Base-by-base conservation (phyloP, 2,113 vertebrate genomes). In the Coptodon bakossiorum region DNA sequence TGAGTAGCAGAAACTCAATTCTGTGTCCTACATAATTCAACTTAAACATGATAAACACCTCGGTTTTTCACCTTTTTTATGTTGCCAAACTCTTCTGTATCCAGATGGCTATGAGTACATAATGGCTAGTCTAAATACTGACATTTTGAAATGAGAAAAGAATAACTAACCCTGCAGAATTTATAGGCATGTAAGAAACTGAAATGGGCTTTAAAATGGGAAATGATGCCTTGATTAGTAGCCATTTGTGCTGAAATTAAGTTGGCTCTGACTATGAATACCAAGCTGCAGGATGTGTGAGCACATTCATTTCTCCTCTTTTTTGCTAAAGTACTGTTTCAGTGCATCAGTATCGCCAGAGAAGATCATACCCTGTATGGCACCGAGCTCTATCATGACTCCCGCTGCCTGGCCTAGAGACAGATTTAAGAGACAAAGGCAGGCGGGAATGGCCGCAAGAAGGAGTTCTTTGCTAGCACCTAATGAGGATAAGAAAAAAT, bases 401-500 rank as follows among this genome's bases (percentile, higher is more conserved):
- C 43, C 86, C n/a, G 52, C 85, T 59, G 91, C 81, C 66, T 90
- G 88, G 84, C 87, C 89, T 50, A 82, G 83, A 93, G 94, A 93
- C 84, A 92, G 90, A 95, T 96, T 96, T 94, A 95, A 88, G 85
- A 93, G 95, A 94, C 91, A 94, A 93, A 91, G 87, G 45, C 80
- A 89, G 89, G 76, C 19, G 83, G 83, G 83, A 50, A 85, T 89
- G 88, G 80, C 86, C 9, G 7, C 36, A 36, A 83, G 63, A 56
- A 7, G 24, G 27, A 57, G 22, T 57, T 88, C 53, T 91, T 88
- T 90, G 86, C 85, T 19, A 17, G 56, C 14, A 45, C 90, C 84
- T 96, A 96, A 96, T 95, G 92, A 95, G 90, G 83, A 90, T 92
- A 88, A 91, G 91, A 89, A 92, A 88, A 89, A 89, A 92, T 86